Evolutionary conservation across 2,888 invertebrate genomes (phyloP).

Genomic region (Fabriciana adippe): DNA sequence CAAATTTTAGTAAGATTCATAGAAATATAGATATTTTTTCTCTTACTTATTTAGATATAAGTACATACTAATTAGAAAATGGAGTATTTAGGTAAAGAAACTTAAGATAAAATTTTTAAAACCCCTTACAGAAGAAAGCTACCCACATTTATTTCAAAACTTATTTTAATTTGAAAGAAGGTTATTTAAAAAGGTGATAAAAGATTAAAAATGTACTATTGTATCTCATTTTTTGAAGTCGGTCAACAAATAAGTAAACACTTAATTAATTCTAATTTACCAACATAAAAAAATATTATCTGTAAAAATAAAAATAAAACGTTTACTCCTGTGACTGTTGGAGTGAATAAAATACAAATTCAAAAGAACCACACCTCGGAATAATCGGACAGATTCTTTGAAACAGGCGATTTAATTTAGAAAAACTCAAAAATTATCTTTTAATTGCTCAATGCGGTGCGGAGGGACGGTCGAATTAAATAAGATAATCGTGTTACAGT

Average conservation of each 20-base stretch:
- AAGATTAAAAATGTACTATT: too few relatives aligned
- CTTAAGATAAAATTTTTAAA: too few relatives aligned
- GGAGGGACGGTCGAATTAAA: conserved; percentile 39
- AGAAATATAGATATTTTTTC: background rate
- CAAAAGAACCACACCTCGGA: conserved; percentile 40
- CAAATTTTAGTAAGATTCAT: background rate
- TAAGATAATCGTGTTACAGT: conserved; percentile 50
- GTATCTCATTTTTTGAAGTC: too few relatives aligned
- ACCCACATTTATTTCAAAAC: too few relatives aligned
- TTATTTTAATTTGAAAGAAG: too few relatives aligned
- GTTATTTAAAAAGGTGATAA: too few relatives aligned
- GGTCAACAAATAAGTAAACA: too few relatives aligned
- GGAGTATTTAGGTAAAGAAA: too few relatives aligned
- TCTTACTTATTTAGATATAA: too few relatives aligned
- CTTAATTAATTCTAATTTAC: too few relatives aligned
- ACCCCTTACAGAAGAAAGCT: too few relatives aligned
- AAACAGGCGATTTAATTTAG: conserved; percentile 42
- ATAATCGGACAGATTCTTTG: conserved; percentile 44
- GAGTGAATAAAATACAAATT: conserved; percentile 6
- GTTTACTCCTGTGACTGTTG: background rate
- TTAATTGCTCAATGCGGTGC: conserved; percentile 48
- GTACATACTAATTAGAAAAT: too few relatives aligned
- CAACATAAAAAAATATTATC: background rate
- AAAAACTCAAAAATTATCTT: conserved; percentile 52
- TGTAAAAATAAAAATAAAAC: background rate